Percentiles rank a stretch among this genome's conserved stretches.
Evolutionary conservation across 2,797 vertebrate genomes (phyloP).

Genomic region (Chanos chanos): DNA sequence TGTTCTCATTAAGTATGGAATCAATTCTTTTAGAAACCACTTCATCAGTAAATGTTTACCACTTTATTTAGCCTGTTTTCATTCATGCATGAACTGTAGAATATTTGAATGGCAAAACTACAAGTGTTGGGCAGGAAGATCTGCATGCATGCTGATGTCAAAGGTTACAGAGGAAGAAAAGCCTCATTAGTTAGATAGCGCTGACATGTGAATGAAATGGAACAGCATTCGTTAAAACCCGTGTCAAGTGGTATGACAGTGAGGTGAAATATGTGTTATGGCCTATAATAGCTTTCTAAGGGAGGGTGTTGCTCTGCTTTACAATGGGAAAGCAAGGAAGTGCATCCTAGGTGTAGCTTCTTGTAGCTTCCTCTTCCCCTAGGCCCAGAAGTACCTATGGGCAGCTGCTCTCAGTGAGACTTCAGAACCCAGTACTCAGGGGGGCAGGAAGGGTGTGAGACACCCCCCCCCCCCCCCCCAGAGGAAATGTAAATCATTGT

Average conservation of each 20-base stretch:
- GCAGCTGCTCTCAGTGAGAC: conserved; percentile 1
- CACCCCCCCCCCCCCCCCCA: too few species aligned
- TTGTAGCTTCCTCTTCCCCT: conserved; percentile 22
- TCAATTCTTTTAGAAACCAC: too few species aligned
- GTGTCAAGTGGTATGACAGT: conserved; percentile 40
- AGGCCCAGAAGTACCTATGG: conserved; percentile 11
- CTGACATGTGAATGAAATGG: conserved; percentile 38
- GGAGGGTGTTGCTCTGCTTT: conserved; percentile 31
- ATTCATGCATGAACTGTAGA: background rate
- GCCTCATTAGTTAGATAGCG: conserved; percentile 37
- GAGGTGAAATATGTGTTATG: conserved; percentile 36
- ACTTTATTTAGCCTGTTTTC: too few species aligned
- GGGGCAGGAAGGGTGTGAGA: conserved; percentile 36
- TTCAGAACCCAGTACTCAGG: conserved; percentile 11
- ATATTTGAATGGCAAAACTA: conserved; percentile 7
- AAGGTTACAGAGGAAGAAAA: conserved; percentile 28
- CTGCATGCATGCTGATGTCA: conserved; percentile 26
- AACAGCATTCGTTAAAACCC: conserved; percentile 37
- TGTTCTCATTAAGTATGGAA: too few species aligned
- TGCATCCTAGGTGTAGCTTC: conserved; percentile 34
- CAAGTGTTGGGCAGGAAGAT: conserved; percentile 29
- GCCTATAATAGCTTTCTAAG: conserved; percentile 30
- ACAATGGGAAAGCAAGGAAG: conserved; percentile 29
- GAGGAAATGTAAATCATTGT: too few species aligned
- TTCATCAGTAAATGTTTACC: too few species aligned